Conservation (phyloP, 2,888 invertebrate species). For the Hipparchia semele region DNA sequence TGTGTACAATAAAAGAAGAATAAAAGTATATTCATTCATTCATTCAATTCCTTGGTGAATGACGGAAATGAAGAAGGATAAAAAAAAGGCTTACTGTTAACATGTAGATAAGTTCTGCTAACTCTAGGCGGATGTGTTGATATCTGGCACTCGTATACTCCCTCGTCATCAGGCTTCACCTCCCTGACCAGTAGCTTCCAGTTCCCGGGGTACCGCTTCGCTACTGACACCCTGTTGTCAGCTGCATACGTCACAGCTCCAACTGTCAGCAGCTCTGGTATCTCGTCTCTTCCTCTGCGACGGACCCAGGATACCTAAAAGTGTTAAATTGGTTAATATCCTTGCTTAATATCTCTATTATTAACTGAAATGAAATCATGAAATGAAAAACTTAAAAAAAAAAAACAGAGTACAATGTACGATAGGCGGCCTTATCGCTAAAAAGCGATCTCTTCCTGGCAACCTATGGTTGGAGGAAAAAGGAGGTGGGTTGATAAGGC, state of each 20-base stretch:
- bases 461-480: no score
- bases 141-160: conserved; percentile 88
- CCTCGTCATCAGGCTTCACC: conserved; percentile 86
- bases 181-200: conserved; percentile 85
- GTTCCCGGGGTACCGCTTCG: conserved; percentile 84
- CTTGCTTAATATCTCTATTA: no score
- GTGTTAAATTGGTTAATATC: background rate
- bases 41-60: no score
- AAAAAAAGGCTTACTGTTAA: conserved; percentile 82
- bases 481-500: no score
- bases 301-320: conserved; percentile 87
- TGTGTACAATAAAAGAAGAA: no score
- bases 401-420: no score
- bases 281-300: conserved; percentile 80
- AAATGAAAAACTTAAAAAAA: no score
- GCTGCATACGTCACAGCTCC: conserved; percentile 87
- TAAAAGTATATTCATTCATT: no score
- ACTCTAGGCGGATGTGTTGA: conserved; percentile 88
- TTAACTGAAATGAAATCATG: no score
- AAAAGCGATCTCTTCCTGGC: no score
- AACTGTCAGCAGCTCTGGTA: conserved; percentile 87
- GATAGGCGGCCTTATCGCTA: no score
- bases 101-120: conserved; percentile 85
- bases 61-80: no score
- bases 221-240: conserved; percentile 86